phyloP scores from a whole-genome alignment of 1,140 invertebrate genomes.

The Drosophila teissieri region DNA sequence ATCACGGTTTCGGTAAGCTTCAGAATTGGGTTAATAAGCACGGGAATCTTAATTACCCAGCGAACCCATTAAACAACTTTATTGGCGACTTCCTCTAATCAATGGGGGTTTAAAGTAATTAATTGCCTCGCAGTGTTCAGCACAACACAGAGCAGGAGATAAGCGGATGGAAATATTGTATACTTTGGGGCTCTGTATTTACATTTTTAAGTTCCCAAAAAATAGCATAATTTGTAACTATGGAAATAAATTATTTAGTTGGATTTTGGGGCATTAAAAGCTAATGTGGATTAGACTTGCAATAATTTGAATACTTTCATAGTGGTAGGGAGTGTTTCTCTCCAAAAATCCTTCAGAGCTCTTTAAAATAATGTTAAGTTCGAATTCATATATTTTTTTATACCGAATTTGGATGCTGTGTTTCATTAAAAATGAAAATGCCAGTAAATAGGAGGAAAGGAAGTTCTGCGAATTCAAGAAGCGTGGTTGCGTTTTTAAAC shows the following conservation, averaged over 20 bases:
- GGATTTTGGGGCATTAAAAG: neutral
- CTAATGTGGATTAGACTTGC: neutral
- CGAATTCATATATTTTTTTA: neutral
- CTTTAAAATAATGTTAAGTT: too few species aligned
- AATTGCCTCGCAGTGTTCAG: slow-evolving; percentile 21
- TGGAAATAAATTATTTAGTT: neutral
- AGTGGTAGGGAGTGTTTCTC: neutral
- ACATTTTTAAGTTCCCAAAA: neutral
- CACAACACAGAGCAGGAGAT: neutral
- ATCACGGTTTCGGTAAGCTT: slow-evolving; percentile 76
- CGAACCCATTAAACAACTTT: slow-evolving; percentile 10
- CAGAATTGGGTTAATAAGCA: neutral
- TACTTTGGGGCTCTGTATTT: slow-evolving; percentile 11
- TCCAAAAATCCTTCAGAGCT: too few species aligned
- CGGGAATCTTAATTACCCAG: slow-evolving; percentile 15
- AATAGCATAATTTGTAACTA: neutral
- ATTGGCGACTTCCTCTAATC: slow-evolving; percentile 14
- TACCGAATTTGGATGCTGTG: neutral
- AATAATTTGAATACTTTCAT: neutral
- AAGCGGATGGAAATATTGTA: neutral
- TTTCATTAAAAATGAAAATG: neutral
- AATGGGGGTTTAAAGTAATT: slow-evolving; percentile 17
- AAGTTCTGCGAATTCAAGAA: neutral
- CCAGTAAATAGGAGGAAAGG: too few species aligned
- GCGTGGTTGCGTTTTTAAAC: neutral